Conservation (phyloP, 2,888 invertebrate species). For the Eulithis testata region DNA sequence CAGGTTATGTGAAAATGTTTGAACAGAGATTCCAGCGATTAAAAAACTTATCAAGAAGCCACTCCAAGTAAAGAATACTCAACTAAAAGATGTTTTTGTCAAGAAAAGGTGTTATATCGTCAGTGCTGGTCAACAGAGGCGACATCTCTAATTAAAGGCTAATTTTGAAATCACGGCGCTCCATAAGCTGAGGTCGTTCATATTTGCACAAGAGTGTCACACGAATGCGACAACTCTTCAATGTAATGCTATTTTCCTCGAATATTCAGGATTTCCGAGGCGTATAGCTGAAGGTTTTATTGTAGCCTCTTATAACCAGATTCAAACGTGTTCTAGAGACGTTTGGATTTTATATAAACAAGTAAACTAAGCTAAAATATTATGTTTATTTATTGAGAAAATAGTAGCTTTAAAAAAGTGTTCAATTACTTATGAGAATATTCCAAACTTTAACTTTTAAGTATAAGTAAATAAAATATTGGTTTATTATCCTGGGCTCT, state of each 20-base stretch:
- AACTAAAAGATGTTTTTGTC: not conserved
- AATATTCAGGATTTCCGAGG: constrained; percentile 35
- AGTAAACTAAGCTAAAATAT: too few relatives aligned
- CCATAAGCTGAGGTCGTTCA: constrained; percentile 48
- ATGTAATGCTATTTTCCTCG: constrained; percentile 39
- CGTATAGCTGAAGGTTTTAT: constrained; percentile 27
- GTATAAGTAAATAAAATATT: too few relatives aligned
- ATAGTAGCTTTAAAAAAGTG: too few relatives aligned
- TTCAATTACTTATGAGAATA: too few relatives aligned
- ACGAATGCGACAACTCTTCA: constrained; percentile 39
- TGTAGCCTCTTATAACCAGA: not conserved
- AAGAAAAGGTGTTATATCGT: constrained; percentile 16
- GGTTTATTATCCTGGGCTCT: too few relatives aligned
- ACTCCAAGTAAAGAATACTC: too few relatives aligned
- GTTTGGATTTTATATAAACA: too few relatives aligned
- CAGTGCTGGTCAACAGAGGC: constrained; percentile 34
- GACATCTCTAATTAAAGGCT: constrained; percentile 68
- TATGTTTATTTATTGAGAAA: too few relatives aligned
- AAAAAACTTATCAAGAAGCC: too few relatives aligned
- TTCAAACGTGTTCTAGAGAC: not conserved
- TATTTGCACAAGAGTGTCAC: constrained; percentile 55
- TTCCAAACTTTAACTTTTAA: too few relatives aligned
- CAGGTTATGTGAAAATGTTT: too few relatives aligned
- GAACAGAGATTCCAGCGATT: too few relatives aligned
- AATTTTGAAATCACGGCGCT: constrained; percentile 68